Base-by-base conservation (phyloP, 2,797 vertebrate species). In the Hafferia zeledoni region DNA sequence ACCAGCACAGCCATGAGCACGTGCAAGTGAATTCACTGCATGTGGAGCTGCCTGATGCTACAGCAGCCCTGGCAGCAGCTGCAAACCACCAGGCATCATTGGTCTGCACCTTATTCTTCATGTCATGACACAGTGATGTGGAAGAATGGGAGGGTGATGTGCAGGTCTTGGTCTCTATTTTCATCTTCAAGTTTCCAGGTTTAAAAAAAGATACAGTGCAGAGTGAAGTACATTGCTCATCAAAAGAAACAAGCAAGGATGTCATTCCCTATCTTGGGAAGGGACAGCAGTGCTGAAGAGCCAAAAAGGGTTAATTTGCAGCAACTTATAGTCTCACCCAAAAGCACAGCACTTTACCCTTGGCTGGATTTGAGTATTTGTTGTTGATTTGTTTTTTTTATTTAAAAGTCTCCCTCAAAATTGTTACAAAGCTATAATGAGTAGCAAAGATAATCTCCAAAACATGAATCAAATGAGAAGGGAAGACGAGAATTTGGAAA, bases 191-290 rank as follows among this genome's bases (percentile, higher is more conserved):
- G 13, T 68, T 85, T n/a, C 52, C 30, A 27, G 30, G 47, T 24
- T 31, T 67, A 57, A 69, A 61, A 61, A 63, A 33, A 1, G 11
- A 13, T 24, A 61, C 10, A 46, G n/a, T 7, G 6, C 47, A 71
- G 53, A 75, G 30, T 1, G 0, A 46, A 2, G 8, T 9, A 31
- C 6, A 0, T 8, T 53, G 30, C 35, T 69, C 11, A 4, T 22
- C 27, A 33, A 35, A 61, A 57, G 24, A 57, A 67, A 17, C 6
- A 28, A 43, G 44, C 19, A 10, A 11, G 6, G 9, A 4, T 37
- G 20, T 65, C 65, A 50, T 16, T 53, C 27, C 27, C 41, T 59
- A 11, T 25, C 30, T 44, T 44, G 27, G 17, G 22, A 17, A 14
- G 5, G 9, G 18, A 68, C 22, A 53, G 44, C 10, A n/a, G 24